Evolutionary conservation across 2,113 vertebrate species (phyloP).

Genomic region (Chaetops frenatus): DNA sequence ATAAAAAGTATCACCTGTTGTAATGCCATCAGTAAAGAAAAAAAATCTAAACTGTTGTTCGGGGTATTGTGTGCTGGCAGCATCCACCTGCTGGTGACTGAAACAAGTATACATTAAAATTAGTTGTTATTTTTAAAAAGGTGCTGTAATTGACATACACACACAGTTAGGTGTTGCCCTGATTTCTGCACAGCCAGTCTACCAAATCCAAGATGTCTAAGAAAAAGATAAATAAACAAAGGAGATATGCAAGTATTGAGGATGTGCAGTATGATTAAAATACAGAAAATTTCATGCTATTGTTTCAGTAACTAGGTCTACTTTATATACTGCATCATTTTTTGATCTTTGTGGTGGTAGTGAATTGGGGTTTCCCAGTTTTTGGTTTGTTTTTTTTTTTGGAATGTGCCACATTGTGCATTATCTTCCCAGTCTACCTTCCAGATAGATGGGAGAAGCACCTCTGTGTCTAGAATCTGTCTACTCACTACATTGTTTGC

Average conservation of each 20-base stretch:
- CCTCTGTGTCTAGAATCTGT: neutral
- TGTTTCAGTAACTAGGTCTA: neutral
- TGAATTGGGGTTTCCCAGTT: neutral
- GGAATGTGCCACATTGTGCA: neutral
- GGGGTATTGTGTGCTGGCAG: neutral
- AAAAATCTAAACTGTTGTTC: neutral
- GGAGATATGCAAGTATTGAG: neutral
- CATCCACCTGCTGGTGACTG: neutral
- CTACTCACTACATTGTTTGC: neutral
- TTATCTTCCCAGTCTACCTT: neutral
- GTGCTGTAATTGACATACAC: neutral
- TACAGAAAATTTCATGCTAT: neutral
- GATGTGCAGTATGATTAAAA: neutral
- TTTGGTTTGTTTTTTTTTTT: neutral
- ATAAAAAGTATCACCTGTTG: neutral
- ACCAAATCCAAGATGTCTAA: neutral
- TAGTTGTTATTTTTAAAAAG: neutral
- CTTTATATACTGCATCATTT: neutral
- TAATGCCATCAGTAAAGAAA: neutral
- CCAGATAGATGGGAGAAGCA: neutral
- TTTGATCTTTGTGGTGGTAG: neutral
- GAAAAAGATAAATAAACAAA: neutral
- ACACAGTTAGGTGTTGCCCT: neutral
- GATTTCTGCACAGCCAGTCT: neutral
- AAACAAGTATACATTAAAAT: neutral